These are phyloP conservation scores for Darevskia nairensis DNA, from an alignment of 2,797 vertebrate species.

Conservation along the genomic window DNA sequence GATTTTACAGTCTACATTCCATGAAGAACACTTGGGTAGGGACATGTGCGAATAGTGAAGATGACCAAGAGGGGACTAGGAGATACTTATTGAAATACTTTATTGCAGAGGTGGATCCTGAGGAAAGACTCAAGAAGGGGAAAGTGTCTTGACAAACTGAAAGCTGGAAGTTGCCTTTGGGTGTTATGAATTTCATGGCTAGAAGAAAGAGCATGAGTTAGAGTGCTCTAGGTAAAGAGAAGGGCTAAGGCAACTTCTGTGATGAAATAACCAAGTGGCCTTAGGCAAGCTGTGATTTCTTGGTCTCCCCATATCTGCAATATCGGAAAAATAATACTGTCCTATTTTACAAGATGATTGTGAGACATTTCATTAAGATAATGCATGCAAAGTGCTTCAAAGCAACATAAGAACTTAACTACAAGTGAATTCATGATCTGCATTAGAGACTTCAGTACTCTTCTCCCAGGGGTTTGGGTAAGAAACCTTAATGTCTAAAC, in stretches of 20 bases:
- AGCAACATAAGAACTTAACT: not conserved
- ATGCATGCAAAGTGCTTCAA: not conserved
- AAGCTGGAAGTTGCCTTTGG: not conserved
- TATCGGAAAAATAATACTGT: not conserved
- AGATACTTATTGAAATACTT: not conserved
- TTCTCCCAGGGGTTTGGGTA: not conserved
- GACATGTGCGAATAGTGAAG: not conserved
- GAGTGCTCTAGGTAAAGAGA: not conserved
- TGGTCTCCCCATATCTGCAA: not conserved
- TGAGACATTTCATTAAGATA: not conserved
- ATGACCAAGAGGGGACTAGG: not conserved
- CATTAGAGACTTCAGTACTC: not conserved
- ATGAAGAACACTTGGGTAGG: not conserved
- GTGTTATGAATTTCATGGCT: not conserved
- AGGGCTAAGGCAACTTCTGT: too few species aligned
- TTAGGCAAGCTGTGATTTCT: not conserved
- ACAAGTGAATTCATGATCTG: not conserved
- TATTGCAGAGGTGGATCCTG: not conserved
- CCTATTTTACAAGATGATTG: not conserved
- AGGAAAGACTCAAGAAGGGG: not conserved
- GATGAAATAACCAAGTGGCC: not conserved
- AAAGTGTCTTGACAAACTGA: not conserved
- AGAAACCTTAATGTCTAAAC: not conserved
- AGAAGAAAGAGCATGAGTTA: not conserved
- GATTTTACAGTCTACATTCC: not conserved